Percentiles rank a stretch among this genome's conserved stretches.
Evolutionary conservation across 2,113 vertebrate species (phyloP).

Genomic region (Parus major): DNA sequence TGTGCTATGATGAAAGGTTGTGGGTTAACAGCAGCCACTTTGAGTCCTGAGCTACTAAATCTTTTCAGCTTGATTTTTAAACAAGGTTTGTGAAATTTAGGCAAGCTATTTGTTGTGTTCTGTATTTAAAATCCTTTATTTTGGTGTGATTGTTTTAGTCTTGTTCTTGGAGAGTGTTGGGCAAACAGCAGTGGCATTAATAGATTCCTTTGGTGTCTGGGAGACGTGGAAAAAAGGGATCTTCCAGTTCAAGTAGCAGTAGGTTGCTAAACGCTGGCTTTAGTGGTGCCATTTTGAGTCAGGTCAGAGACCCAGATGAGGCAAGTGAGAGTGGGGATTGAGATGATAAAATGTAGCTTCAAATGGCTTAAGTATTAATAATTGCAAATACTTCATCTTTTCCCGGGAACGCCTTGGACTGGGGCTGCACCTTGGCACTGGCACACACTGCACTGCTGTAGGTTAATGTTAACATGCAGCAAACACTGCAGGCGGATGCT

Average conservation of each 20-base stretch:
- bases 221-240: neutral
- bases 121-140: neutral
- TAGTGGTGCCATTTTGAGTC: neutral
- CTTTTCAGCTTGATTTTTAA: slow-evolving; percentile 22
- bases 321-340: neutral
- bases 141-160: slow-evolving; percentile 2
- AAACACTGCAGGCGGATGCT: neutral
- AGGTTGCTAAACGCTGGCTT: neutral
- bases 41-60: slow-evolving; percentile 9
- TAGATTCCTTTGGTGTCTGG: neutral
- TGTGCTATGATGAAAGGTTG: neutral
- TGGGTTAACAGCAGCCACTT: neutral
- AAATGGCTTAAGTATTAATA: neutral
- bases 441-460: neutral
- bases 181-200: neutral
- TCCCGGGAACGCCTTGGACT: neutral
- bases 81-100: neutral
- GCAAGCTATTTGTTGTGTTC: neutral
- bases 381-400: neutral
- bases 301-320: slow-evolving; percentile 23
- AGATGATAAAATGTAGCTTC: neutral
- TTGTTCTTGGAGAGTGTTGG: neutral
- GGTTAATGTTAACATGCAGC: slow-evolving; percentile 6
- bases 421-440: neutral
- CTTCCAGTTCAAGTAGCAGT: neutral